Evolutionary conservation across 2,888 invertebrate genomes (phyloP), one percentile per base, ranked within the genome.

Genomic region (Epistrophe eligans): DNA sequence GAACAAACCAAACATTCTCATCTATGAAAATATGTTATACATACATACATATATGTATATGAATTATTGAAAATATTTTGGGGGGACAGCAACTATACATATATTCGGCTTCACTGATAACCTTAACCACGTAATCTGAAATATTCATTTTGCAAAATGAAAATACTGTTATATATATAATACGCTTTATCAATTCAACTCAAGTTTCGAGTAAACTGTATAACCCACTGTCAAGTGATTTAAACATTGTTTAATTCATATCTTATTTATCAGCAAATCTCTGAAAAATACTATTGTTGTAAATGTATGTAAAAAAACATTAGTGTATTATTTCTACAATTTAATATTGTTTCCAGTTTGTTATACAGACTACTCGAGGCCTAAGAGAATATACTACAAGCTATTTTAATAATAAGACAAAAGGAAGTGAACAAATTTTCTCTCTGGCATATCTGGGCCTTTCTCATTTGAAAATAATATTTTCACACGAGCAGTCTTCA

Each of bases 391-490:
- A 32, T 43, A 17, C 32, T 45, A 40, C 10, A 10, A n/a, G 9
- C 11, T 19, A 43, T 64, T n/a, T 28, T 11, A 32, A 19, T 15
- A 40, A 19, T 1, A 45, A 45, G 1, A 32, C 10, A 6, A 40
- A 43, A 28, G 45, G 0, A 15, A 24, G 15, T 24, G 0, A 43
- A 67, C n/a, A 43, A 10, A 52, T 74, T 84, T 24, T 79, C 28
- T 76, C 50, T 72, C 10, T 57, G 55, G 74, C 79, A 84, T 83
- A 83, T 83, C 83, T 83, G 83, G 79, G 67, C 48, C 67, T 45
- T 79, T 83, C 79, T 79, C 28, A 24, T 74, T 79, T 58, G 72
- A 83, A 83, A 79, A 72, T 55, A n/a, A 4, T 38, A 43, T 83
- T 79, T 83, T 79, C 83, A 83, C 73, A 17, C 17, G 45, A 67